Conservation (phyloP, 2,113 vertebrate species). For the Corythaixoides concolor region DNA sequence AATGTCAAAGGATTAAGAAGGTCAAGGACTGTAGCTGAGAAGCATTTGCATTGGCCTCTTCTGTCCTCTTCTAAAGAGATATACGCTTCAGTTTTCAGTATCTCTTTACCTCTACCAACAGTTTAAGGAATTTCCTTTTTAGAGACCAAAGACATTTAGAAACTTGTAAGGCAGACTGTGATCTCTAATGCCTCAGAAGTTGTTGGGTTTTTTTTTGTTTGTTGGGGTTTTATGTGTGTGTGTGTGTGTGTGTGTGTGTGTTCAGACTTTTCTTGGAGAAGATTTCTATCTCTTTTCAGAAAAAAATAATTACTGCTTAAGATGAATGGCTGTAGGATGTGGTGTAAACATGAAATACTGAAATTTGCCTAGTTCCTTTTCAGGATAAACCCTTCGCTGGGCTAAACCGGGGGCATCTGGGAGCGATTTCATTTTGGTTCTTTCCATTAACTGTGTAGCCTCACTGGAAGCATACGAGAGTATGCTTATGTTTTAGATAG, state of each 20-base stretch:
- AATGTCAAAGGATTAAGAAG: neutral
- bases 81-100: neutral
- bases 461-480: neutral
- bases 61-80: neutral
- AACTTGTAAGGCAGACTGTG: neutral
- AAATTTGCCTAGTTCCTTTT: constrained; percentile 87
- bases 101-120: neutral
- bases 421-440: neutral
- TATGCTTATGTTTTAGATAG: neutral
- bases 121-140: constrained; percentile 41
- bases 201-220: neutral
- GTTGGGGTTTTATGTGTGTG: too few relatives aligned
- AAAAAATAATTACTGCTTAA: constrained; percentile 65
- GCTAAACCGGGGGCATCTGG: neutral
- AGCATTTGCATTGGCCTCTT: neutral
- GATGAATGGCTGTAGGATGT: constrained; percentile 84
- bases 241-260: neutral
- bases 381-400: constrained; percentile 53
- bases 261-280: neutral
- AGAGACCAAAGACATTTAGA: neutral
- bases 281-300: constrained; percentile 16
- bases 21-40: neutral
- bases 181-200: constrained; percentile 50
- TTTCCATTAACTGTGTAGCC: neutral
- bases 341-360: constrained; percentile 86